Conservation (phyloP, 53 echinoderm and acorn worm species). For the Paelopatides confundens region DNA sequence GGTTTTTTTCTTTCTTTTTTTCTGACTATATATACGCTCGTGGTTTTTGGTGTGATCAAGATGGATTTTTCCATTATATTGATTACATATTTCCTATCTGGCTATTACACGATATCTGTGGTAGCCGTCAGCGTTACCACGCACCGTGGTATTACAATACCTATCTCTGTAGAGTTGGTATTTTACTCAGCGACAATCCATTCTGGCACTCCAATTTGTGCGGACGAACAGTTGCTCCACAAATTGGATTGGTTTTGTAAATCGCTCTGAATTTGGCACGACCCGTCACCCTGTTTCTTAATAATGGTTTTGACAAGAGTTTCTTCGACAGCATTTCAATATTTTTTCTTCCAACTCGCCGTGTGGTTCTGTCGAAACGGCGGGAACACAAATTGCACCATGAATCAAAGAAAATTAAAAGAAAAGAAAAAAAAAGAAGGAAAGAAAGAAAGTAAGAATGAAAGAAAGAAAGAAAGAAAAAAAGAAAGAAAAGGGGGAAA, state of each 20-base stretch:
- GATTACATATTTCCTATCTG: neutral
- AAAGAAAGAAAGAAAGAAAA: neutral
- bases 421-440: neutral
- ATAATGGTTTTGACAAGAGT: neutral
- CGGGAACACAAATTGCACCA: neutral
- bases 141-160: too few relatives aligned
- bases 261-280: constrained; percentile 1
- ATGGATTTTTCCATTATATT: neutral
- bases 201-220: constrained; percentile 28
- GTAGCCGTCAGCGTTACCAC: too few relatives aligned
- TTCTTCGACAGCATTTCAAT: neutral
- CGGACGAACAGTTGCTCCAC: constrained; percentile 27
- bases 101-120: neutral
- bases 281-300: constrained; percentile 25
- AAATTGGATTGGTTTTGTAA: constrained; percentile 37
- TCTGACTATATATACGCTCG: too few relatives aligned
- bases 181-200: neutral
- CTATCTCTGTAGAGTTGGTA: neutral
- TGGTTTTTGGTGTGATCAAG: too few relatives aligned
- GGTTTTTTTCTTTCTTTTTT: neutral
- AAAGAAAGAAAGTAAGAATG: neutral
- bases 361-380: constrained; percentile 42
- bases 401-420: neutral
- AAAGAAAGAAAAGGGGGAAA: neutral
- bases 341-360: neutral